These are phyloP conservation scores for Troides helena DNA, from an alignment of 2,888 invertebrate genomes.

Conservation along the genomic window DNA sequence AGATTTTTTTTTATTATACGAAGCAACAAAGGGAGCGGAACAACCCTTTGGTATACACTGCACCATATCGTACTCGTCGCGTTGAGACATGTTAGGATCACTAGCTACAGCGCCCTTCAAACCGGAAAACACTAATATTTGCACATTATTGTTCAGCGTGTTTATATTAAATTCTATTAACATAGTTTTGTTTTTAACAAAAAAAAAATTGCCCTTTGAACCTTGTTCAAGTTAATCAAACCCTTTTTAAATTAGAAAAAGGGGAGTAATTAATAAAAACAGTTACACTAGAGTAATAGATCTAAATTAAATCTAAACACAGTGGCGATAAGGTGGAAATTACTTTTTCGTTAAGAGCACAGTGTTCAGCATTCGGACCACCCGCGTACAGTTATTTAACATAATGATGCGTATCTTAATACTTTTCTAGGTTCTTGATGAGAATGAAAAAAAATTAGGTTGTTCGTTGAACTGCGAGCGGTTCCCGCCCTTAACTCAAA, in stretches of 20 bases:
- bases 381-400: conserved; percentile 31
- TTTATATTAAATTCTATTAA: too few relatives aligned
- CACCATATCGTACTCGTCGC: too few relatives aligned
- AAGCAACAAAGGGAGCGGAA: too few relatives aligned
- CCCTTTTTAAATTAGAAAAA: conserved; percentile 8
- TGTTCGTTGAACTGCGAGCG: conserved; percentile 10
- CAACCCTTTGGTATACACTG: too few relatives aligned
- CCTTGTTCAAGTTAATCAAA: neutral
- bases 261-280: conserved; percentile 18
- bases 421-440: conserved; percentile 29
- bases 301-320: neutral
- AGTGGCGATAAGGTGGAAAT: conserved; percentile 4
- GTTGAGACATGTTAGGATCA: too few relatives aligned
- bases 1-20: too few relatives aligned
- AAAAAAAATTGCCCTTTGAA: neutral
- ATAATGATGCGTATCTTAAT: conserved; percentile 32
- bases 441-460: conserved; percentile 23
- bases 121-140: too few relatives aligned
- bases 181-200: too few relatives aligned
- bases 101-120: too few relatives aligned
- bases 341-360: neutral
- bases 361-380: conserved; percentile 18
- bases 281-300: neutral
- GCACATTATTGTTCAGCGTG: too few relatives aligned
- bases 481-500: conserved; percentile 12